phyloP scores from a whole-genome alignment of 64 coral and sea anemone species.

The Dendrophyllia cribrosa region DNA sequence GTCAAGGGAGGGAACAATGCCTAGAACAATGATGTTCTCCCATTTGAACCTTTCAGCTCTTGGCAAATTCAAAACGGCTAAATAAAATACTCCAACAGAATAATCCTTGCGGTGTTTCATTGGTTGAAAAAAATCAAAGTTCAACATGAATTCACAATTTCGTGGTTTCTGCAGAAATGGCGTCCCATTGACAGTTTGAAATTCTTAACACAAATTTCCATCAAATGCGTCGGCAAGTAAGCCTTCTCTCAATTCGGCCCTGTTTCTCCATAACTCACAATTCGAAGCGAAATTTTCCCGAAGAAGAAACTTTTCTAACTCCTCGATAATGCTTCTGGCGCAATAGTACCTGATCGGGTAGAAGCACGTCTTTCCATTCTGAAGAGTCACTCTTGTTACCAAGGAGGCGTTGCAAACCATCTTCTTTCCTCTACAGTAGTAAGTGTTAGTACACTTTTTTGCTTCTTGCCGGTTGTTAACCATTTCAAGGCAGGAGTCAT shows the following conservation, averaged over 20 bases:
- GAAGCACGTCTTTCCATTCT: constrained; percentile 33
- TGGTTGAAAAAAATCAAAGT: constrained; percentile 52
- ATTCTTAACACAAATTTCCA: constrained; percentile 49
- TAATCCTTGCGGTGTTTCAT: too few relatives aligned
- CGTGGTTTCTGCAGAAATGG: constrained; percentile 31
- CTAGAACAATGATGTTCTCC: constrained; percentile 27
- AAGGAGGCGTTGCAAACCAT: constrained; percentile 30
- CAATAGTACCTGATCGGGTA: constrained; percentile 77
- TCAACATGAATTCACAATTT: constrained; percentile 36
- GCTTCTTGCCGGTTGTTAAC: constrained; percentile 34
- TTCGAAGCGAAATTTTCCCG: constrained; percentile 31
- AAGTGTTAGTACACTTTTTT: constrained; percentile 38
- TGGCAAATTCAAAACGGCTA: too few relatives aligned
- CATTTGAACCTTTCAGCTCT: constrained; percentile 32
- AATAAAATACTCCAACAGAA: too few relatives aligned
- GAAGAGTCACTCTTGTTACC: constrained; percentile 27
- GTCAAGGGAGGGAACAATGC: constrained; percentile 35
- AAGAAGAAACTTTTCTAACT: constrained; percentile 36
- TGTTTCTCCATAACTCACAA: constrained; percentile 53
- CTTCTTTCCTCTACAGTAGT: constrained; percentile 28
- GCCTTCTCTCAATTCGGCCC: neutral
- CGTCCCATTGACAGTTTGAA: constrained; percentile 30
- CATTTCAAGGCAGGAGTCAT: constrained; percentile 36
- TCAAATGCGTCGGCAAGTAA: constrained; percentile 46
- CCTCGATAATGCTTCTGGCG: constrained; percentile 49